Conservation (phyloP, 1,140 invertebrate species). For the Drosophila subobscura region DNA sequence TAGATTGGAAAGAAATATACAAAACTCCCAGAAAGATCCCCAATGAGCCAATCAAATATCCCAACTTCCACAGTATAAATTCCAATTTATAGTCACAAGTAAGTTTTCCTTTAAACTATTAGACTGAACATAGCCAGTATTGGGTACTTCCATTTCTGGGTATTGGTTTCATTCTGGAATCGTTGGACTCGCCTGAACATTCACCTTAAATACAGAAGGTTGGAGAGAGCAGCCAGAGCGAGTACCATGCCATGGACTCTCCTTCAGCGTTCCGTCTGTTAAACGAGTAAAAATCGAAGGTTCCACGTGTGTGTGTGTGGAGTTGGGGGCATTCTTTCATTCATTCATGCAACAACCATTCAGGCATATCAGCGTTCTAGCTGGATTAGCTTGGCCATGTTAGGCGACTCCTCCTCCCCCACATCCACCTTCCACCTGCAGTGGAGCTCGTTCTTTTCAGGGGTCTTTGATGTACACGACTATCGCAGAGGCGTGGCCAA, state of each 20-base stretch:
- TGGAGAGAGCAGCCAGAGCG: not conserved
- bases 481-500: not conserved
- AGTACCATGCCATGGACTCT: not conserved
- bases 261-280: conserved; percentile 38
- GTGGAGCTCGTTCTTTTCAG: conserved; percentile 19
- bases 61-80: no score
- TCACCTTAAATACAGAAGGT: conserved; percentile 50
- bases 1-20: no score
- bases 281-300: conserved; percentile 41
- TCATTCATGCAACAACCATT: conserved; percentile 37
- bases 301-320: conserved; percentile 14
- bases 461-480: conserved; percentile 10
- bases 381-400: conserved; percentile 38
- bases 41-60: no score
- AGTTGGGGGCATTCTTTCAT: conserved; percentile 15
- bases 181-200: conserved; percentile 33
- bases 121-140: no score
- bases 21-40: no score
- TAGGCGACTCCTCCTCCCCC: not conserved
- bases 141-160: no score
- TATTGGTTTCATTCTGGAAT: not conserved
- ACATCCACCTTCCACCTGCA: conserved; percentile 18
- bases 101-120: no score
- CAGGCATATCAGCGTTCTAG: conserved; percentile 38
- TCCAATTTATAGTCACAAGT: no score